Evolutionary conservation across 2,113 vertebrate species (phyloP).

Genomic region (Scortum barcoo): DNA sequence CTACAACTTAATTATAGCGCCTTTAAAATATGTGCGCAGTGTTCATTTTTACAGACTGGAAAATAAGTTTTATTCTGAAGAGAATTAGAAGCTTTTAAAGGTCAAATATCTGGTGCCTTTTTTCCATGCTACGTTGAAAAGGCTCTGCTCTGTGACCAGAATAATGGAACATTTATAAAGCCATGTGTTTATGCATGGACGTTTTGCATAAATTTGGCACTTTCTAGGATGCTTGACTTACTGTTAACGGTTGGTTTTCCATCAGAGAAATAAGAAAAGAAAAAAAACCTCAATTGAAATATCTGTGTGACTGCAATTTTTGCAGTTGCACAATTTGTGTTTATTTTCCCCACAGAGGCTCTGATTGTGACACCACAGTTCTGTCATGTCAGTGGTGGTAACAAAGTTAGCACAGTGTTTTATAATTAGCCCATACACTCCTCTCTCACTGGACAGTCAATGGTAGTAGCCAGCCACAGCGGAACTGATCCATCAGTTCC

Average conservation of each 20-base stretch:
- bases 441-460: constrained; percentile 61
- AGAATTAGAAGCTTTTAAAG: background rate
- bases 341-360: background rate
- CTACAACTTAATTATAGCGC: background rate
- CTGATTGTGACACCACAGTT: constrained; percentile 35
- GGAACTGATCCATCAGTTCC: constrained; percentile 69
- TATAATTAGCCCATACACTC: constrained; percentile 70
- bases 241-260: background rate
- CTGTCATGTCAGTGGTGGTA: constrained; percentile 39
- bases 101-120: background rate
- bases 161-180: background rate
- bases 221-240: background rate
- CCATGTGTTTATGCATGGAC: background rate
- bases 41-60: background rate
- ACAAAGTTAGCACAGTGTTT: constrained; percentile 45
- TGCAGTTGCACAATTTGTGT: constrained; percentile 17
- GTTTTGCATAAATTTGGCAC: background rate
- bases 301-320: background rate
- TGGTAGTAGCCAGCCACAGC: constrained; percentile 54
- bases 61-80: background rate
- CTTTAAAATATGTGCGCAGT: background rate
- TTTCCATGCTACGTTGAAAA: background rate
- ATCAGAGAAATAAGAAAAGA: background rate
- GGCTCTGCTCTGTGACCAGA: no score
- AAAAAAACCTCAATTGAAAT: background rate